Evolutionary conservation across 2,797 vertebrate species (phyloP), one percentile per base, ranked within the genome.

Genomic region (Halcyon badia): DNA sequence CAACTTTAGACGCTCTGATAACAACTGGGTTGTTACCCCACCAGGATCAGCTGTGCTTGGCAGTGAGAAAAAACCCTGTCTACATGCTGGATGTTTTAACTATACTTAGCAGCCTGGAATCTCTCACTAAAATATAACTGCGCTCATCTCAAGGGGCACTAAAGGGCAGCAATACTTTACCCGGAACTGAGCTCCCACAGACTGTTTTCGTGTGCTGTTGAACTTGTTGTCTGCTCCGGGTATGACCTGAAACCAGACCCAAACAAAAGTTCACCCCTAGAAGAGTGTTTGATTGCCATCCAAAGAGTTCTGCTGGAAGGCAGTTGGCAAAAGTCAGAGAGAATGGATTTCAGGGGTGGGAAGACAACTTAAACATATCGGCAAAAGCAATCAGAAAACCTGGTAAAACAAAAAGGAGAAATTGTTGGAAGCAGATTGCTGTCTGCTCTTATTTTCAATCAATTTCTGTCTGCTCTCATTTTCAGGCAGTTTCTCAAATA

Each of bases 151-250:
- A 41, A 1, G 0, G 35, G 39, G 18, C 51, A 66, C 51, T 44
- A 33, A 39, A 31, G 42, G 54, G 58, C 62, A 83, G 73, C 9
- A 30, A 26, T 18, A 66, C 35, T 6, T 22, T 96, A 98, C 98
- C 97, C 97, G 98, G 75, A 98, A 98, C 71, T 98, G 98, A 30
- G 98, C 97, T 65, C 98, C 98, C 3, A 97, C 98, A 72, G 98
- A 98, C 37, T 98, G 98, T n/a, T 98, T 98, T 75, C 98, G 94
- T 85, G 97, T 98, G 41, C 97, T 98, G 94, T 98, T 98, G 72
- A 98, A 98, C 80, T 98, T 98, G 83, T 98, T 90, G 1, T 96
- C 97, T 60, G 91, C 68, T 83, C 78, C 94, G 64, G 73, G 25
- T 41, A 25, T 1, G 8, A 93, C 37, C 97, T 97, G 90, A 87